A percentile compares a stretch with the other conserved stretches of the same genome.
Evolutionary conservation across 2,797 vertebrate species (phyloP).

Genomic region (Catamblyrhynchus diadema): DNA sequence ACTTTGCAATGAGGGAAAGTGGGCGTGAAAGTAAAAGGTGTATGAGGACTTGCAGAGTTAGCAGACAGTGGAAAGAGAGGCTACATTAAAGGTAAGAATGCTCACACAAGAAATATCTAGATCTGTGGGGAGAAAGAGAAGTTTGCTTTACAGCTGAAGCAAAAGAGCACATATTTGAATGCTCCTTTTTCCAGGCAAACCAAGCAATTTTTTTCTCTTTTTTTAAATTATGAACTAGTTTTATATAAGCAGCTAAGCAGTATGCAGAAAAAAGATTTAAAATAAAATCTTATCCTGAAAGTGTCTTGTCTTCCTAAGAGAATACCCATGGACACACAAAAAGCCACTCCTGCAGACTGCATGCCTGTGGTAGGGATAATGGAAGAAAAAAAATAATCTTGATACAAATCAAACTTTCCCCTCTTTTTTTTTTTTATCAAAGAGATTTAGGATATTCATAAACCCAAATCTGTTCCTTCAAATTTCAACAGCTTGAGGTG

Average conservation of each 20-base stretch:
- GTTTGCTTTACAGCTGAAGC: background rate
- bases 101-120: background rate
- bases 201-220: background rate
- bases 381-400: background rate
- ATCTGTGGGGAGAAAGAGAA: background rate
- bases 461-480: conserved; percentile 8
- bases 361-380: background rate
- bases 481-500: conserved; percentile 20
- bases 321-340: background rate
- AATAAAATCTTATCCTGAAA: background rate
- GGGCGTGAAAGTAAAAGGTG: background rate
- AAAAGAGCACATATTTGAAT: background rate
- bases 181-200: background rate
- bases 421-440: background rate
- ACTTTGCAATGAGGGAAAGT: background rate
- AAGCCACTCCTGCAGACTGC: background rate
- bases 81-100: background rate
- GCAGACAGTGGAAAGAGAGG: background rate
- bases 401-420: background rate
- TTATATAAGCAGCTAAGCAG: background rate
- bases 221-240: background rate
- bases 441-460: conserved; percentile 44
- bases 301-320: background rate
- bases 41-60: background rate
- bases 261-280: background rate